Base-by-base conservation (phyloP, 1,140 invertebrate species). In the Ridgeia piscesae region DNA sequence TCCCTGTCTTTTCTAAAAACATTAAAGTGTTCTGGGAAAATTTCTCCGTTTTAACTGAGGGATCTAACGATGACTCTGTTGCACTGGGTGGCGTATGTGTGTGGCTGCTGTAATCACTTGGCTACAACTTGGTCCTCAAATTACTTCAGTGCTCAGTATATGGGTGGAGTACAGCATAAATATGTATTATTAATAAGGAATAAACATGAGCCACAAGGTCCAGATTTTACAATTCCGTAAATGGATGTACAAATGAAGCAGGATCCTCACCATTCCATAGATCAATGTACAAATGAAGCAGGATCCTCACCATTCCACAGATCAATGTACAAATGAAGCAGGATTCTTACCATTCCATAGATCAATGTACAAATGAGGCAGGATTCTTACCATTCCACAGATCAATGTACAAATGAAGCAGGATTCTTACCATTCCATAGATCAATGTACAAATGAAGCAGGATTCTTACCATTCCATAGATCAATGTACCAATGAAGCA, bases 271-370 rank as follows among this genome's bases (percentile, higher is more conserved):
- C 94, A 93, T 94, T 93, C 95, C 95, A 95, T 1, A 91, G 42
- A 89, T 95, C 91, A 9, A 92, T 93, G 92, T 95, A 95, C 94
- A 94, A 95, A 27, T 92, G 77, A 88, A 92, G 42, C 33, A 88
- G n/a, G n/a, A n/a, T n/a, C n/a, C 93, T 93, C 90, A 95, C 95
- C 94, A 93, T 94, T 93, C 95, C 95, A 95, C 0, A 91, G 42
- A 89, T 95, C 91, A 9, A 92, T 93, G 92, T 95, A 95, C 94
- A 94, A 95, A 27, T 92, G 77, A 88, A 92, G 42, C 33, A 88
- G n/a, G n/a, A n/a, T n/a, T n/a, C 93, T 93, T 91, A 95, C 95
- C 94, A 93, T 94, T 93, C 95, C 95, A 95, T 1, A 91, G 42
- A 89, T 95, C 91, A 9, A 92, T 93, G 92, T 95, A 95, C 94